Evolutionary conservation across 2,797 vertebrate species (phyloP), one percentile per base, ranked within the genome.

Genomic region (Pyrocephalus nanus): DNA sequence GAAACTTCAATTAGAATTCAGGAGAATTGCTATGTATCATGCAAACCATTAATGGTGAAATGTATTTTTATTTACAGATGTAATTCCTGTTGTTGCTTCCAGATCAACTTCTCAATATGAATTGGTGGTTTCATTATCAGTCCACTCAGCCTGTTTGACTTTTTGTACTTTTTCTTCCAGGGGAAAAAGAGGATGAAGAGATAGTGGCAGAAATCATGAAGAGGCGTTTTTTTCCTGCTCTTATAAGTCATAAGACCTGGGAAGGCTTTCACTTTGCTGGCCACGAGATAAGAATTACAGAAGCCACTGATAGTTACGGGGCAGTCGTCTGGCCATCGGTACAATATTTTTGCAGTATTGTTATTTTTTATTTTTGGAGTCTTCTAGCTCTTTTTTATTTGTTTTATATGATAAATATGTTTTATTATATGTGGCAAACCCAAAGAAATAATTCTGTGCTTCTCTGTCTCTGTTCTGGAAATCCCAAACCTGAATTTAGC

Each of bases 261-360:
- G 99, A 99, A 96, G 98, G 98, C 34, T 99, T 99, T 94, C 71
- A 53, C 42, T 99, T 99, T 75, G 98, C 97, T 27, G 98, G 98
- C 54, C 97, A 98, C 54, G 97, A 99, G 94, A 99, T 99, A 97
- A 98, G 97, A 85, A 99, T 99, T 96, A 98, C 97, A 48, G 99
- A 99, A 98, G 98, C 98, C 60, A 98, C 96, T 32, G 99, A 99
- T 69, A 97, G 98, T 69, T 99, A 99, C 0, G 99, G 99, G 25
- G 99, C 99, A 48, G 98, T 99, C 8, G 98, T 99, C 82, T 99
- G 99, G 99, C 99, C 99, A 74, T 99, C 99, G 92, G 99, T 99
- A 98, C 26, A 61, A 42, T 93, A 53, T 84, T 79, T 92, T 70
- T 69, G 20, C 36, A 45, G 2, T 42, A 42, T 48, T 38, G 3